Percentiles rank a stretch among this genome's conserved stretches.
These are phyloP conservation scores for Drosophila kuntzei DNA, from an alignment of 2,888 invertebrate species.

Conservation along the genomic window DNA sequence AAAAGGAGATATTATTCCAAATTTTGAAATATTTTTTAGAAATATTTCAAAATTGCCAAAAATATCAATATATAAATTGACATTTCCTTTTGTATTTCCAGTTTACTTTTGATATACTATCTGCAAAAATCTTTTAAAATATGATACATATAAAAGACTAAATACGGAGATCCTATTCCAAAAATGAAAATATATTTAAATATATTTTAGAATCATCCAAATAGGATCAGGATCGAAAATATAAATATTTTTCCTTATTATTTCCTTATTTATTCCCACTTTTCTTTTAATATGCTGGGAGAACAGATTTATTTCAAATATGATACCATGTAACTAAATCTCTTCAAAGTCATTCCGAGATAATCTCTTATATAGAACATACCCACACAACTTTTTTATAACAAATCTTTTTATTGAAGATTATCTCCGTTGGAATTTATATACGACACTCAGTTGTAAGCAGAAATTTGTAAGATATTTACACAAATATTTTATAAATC, in stretches of 20 bases:
- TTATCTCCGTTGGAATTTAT: not conserved
- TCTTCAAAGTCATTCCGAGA: not conserved
- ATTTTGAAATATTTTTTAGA: too few species aligned
- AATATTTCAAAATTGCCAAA: too few species aligned
- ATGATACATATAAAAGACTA: too few species aligned
- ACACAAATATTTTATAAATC: slow-evolving; percentile 10
- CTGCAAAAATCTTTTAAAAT: too few species aligned
- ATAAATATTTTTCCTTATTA: too few species aligned
- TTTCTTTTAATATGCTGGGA: not conserved
- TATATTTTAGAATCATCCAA: not conserved
- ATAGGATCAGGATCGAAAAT: too few species aligned
- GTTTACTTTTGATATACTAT: too few species aligned
- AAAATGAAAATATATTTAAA: not conserved
- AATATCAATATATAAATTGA: too few species aligned
- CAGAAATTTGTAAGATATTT: not conserved
- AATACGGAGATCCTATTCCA: not conserved
- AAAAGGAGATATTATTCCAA: too few species aligned
- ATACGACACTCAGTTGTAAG: not conserved
- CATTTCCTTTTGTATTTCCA: too few species aligned
- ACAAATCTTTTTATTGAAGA: not conserved
- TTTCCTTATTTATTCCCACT: not conserved
- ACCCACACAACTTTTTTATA: not conserved
- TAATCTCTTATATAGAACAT: not conserved
- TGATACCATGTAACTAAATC: not conserved
- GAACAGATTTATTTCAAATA: not conserved